Evolutionary conservation across 1,140 invertebrate species (phyloP), one percentile per base, ranked within the genome.

Genomic region (Drosophila ironensis): DNA sequence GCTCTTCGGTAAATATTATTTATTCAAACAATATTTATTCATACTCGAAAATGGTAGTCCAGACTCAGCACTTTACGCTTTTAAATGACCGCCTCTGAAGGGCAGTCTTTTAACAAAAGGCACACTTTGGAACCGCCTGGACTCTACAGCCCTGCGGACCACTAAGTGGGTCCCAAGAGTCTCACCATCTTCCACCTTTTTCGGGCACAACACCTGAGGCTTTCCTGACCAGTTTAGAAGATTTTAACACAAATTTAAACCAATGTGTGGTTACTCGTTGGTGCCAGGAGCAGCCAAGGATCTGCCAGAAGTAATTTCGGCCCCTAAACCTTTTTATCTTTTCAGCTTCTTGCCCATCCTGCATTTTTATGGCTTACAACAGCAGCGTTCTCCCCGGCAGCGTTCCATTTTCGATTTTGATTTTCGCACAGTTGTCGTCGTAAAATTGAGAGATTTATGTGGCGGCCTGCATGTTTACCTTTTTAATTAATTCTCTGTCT

Each of bases 41-140:
- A n/a, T n/a, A n/a, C n/a, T n/a, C n/a, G n/a, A n/a, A n/a, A n/a
- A n/a, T n/a, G n/a, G n/a, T n/a, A n/a, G n/a, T n/a, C n/a, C n/a
- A n/a, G n/a, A n/a, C n/a, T n/a, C n/a, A n/a, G n/a, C n/a, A n/a
- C n/a, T n/a, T n/a, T n/a, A n/a, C n/a, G n/a, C n/a, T n/a, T n/a
- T n/a, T n/a, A n/a, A n/a, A n/a, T n/a, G n/a, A n/a, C n/a, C 16
- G 6, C 3, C 5, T 20, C 7, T 41, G 9, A n/a, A n/a, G n/a
- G n/a, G n/a, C 40, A 90, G 88, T 88, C 88, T 5, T 73, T 80
- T 3, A 89, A 88, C 63, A 88, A 90, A 73, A 74, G 88, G 1
- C 88, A 89, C 46, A 88, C 70, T 90, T 1, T 87, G 73, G 8
- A 67, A 87, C 54, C 88, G 84, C 22, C 50, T 87, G 56, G 88